Evolutionary conservation across 2,797 vertebrate genomes (phyloP), one percentile per base, ranked within the genome.

Genomic region (Spizella passerina): DNA sequence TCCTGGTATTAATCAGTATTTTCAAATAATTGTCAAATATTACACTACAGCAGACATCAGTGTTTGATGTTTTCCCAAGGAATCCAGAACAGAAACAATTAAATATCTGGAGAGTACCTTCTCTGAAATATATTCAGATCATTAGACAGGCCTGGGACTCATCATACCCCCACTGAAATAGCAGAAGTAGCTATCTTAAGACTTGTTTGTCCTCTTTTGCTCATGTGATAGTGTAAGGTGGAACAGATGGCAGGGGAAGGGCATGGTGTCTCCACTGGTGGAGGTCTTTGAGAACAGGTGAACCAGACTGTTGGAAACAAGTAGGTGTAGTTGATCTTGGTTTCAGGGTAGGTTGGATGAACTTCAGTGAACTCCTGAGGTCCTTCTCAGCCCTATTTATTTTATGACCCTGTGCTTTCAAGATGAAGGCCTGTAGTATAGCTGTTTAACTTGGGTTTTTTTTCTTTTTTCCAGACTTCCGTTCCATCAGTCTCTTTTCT

Each of bases 21-120:
- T 93, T 92, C 63, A 89, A 76, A 94, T 65, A 78, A 38, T 65
- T 86, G 47, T 78, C 66, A 49, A 52, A 59, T 91, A 59, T 66
- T 96, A 69, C 36, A 79, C 34, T 60, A 29, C 57, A 60, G 68
- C 64, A 89, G 78, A 75, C 47, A 83, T 55, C 57, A 78, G 38
- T 85, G 69, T 94, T 95, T 94, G 73, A 82, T 89, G 80, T 91
- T 96, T 94, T 92, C 88, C 71, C 82, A 75, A 93, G 81, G 44
- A 91, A 91, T 78, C 65, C 78, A 88, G 79, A 52, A 80, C 57
- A 68, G 57, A 94, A 94, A 65, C 47, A 92, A 90, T 65, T 92
- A 92, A 90, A 65, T 92, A 79, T 26, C 72, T 80, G 60, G 78
- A 78, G 72, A 90, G 43, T 79, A 44, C 46, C 47, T 80, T 93